Percentiles rank a stretch among this genome's conserved stretches.
Conservation (phyloP, 2,797 vertebrate genomes). For the Cottoperca gobio region DNA sequence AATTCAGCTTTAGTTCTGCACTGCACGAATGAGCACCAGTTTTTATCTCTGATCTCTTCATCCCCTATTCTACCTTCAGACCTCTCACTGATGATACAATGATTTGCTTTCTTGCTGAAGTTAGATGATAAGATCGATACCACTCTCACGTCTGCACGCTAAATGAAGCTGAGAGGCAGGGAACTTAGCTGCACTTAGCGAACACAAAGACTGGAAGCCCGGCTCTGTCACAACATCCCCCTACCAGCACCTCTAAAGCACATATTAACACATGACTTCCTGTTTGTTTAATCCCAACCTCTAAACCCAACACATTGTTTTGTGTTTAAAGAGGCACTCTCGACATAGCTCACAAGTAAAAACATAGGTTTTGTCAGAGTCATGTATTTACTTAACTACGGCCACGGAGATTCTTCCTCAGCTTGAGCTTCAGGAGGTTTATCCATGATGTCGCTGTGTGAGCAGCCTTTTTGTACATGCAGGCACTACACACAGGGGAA, state of each 20-base stretch:
- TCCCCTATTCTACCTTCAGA: background rate
- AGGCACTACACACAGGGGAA: no score
- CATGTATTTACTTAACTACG: no score
- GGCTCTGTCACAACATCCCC: background rate
- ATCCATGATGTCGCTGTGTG: no score
- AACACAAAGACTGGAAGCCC: background rate
- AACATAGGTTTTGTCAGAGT: no score
- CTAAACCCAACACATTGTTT: background rate
- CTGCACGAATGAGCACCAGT: no score
- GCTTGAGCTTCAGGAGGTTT: no score
- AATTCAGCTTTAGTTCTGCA: background rate
- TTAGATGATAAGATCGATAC: background rate
- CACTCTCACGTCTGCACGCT: background rate
- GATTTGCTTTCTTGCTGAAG: background rate
- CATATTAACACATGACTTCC: background rate
- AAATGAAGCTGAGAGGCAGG: background rate
- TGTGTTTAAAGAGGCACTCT: background rate
- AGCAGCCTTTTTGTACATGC: no score
- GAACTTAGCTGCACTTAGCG: no score
- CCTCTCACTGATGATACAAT: background rate
- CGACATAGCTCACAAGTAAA: no score
- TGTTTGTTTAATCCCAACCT: background rate
- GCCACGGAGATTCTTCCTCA: no score
- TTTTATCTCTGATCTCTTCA: conserved; percentile 1
- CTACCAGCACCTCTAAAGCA: background rate